Conservation (phyloP, 2,888 invertebrate species). For the Synanthedon formicaeformis region DNA sequence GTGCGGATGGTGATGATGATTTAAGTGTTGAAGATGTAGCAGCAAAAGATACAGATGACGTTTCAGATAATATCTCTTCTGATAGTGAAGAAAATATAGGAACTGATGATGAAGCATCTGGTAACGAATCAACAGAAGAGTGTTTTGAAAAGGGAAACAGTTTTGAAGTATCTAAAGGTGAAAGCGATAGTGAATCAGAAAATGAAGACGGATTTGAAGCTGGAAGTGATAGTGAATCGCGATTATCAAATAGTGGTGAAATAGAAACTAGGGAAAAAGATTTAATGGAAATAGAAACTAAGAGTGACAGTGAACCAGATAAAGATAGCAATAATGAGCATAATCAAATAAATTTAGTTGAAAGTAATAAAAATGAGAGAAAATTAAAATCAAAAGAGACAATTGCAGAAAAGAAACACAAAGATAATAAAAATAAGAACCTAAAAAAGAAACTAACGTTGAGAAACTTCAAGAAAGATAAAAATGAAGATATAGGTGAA, state of each 20-base stretch:
- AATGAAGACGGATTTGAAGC: constrained; percentile 2
- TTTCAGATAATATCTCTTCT: constrained; percentile 3
- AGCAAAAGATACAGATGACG: constrained; percentile 9
- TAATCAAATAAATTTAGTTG: neutral
- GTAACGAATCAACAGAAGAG: constrained; percentile 5
- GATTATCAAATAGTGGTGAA: neutral
- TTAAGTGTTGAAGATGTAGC: constrained; percentile 27
- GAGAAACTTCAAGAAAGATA: constrained; percentile 40
- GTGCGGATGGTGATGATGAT: constrained; percentile 27
- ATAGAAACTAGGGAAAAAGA: neutral
- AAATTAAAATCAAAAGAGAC: neutral
- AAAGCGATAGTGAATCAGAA: constrained; percentile 2
- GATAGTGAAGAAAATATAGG: constrained; percentile 10
- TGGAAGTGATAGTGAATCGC: neutral
- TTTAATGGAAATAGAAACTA: neutral
- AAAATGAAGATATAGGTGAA: constrained; percentile 14
- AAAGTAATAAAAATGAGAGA: constrained; percentile 2
- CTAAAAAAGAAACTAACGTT: constrained; percentile 45
- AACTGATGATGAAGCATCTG: constrained; percentile 6
- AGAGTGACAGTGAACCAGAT: neutral
- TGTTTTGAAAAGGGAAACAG: constrained; percentile 1
- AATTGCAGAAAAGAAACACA: constrained; percentile 24
- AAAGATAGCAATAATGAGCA: neutral
- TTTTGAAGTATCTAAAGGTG: constrained; percentile 4
- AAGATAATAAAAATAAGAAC: constrained; percentile 46